Base-by-base conservation (phyloP, 2,888 invertebrate genomes). In the Callinectes sapidus region DNA sequence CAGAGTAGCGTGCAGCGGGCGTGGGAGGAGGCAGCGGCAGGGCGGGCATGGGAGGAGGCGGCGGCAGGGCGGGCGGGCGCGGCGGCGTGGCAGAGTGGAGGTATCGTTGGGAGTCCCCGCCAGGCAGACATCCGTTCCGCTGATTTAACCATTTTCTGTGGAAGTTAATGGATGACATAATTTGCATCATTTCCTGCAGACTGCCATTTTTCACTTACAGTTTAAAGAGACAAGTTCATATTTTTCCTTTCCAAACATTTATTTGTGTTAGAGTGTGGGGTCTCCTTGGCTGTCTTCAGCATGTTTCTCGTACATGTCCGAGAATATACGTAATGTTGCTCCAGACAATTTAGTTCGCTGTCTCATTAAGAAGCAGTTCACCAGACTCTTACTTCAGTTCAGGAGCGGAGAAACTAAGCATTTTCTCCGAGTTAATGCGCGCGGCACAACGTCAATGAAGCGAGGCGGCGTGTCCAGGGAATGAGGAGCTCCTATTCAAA, bases 221-320 rank as follows among this genome's bases (percentile, higher is more conserved):
- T 18, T 35, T 14, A 71, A 81, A 35, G 35, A 81, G 16, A 16
- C 1, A 32, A 35, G 16, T 81, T 81, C 35, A 35, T n/a, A n/a
- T n/a, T 81, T 81, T 81, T 81, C 81, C 81, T 81, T 35, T 32
- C 35, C 35, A n/a, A 81, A 35, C 81, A 81, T 81, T 81, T 81
- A 35, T 81, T 32, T n/a, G 32, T 81, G 32, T 35, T 35, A 81
- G 35, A 32, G 35, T 32, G 81, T 13, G 81, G 1, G 81, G 81
- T 35, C 32, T 81, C 32, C 35, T 81, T 81, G 35, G n/a, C 81
- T 35, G 16, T 81, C 81, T 14, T 32, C 35, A 5, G 81, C 16
- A 81, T 35, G 35, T 35, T 35, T 2, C 23, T 23, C 35, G 32
- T 81, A 16, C 81, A 81, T 35, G 81, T 81, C n/a, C 81, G 14